Evolutionary conservation across 2,113 vertebrate genomes (phyloP).

Genomic region (Bufo bufo): DNA sequence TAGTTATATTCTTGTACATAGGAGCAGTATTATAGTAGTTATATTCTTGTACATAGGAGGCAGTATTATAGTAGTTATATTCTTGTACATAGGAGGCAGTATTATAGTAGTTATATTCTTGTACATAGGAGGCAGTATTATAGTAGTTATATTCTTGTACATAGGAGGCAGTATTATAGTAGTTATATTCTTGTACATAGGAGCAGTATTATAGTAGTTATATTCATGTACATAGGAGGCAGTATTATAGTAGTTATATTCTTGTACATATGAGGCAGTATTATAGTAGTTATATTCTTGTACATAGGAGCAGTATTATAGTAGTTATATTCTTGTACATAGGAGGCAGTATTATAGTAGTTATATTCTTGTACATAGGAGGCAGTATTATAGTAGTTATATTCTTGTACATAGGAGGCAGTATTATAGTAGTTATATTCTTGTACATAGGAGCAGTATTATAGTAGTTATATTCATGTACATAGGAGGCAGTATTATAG

Average conservation of each 20-base stretch:
- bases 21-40: constrained; percentile 7
- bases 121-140: neutral
- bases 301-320: neutral
- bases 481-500: neutral
- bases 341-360: neutral
- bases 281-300: neutral
- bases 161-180: neutral
- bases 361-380: neutral
- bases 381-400: neutral
- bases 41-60: neutral
- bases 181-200: neutral
- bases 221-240: neutral
- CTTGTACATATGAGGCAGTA: neutral
- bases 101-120: neutral
- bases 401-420: neutral
- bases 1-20: neutral
- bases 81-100: neutral
- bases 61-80: constrained; percentile 8
- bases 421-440: neutral
- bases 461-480: neutral
- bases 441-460: neutral
- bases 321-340: neutral
- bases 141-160: neutral
- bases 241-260: constrained; percentile 7
- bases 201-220: neutral